Conservation (phyloP, 2,888 invertebrate species). For the Clitarchus hookeri region DNA sequence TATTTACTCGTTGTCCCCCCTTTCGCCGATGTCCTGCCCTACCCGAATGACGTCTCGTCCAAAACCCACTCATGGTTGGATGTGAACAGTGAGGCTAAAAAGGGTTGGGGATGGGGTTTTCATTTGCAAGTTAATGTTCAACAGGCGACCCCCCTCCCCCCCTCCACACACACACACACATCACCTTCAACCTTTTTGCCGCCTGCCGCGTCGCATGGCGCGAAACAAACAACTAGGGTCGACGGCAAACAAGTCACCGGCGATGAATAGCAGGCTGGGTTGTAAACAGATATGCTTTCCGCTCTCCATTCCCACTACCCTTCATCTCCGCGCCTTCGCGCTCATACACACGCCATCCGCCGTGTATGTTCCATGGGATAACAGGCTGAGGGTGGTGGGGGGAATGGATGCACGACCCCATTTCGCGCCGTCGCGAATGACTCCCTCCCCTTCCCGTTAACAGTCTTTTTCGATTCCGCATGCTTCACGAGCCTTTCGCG, state of each 20-base stretch:
- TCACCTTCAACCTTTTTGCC: not conserved
- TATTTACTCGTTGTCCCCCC: too few species aligned
- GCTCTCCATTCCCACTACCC: not conserved
- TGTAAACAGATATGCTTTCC: constrained; percentile 1
- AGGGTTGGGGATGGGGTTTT: not conserved
- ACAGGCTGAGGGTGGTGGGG: not conserved
- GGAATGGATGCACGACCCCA: not conserved
- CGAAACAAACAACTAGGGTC: not conserved
- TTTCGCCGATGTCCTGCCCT: too few species aligned
- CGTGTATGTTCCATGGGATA: not conserved
- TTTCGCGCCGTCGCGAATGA: not conserved
- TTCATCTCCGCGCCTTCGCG: not conserved
- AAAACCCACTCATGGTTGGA: too few species aligned
- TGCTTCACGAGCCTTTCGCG: not conserved
- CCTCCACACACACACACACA: too few species aligned
- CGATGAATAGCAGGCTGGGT: not conserved
- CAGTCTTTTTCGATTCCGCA: not conserved
- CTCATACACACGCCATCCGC: not conserved
- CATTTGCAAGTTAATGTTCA: constrained; percentile 8
- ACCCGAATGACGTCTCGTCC: too few species aligned
- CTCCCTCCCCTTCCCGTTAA: not conserved
- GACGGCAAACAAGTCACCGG: not conserved
- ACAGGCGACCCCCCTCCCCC: not conserved
- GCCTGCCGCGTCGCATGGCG: constrained; percentile 2
- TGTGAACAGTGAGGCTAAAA: not conserved